Percentiles rank a stretch among this genome's conserved stretches.
Evolutionary conservation across 2,888 invertebrate species (phyloP).

Genomic region (Apamea sordens): DNA sequence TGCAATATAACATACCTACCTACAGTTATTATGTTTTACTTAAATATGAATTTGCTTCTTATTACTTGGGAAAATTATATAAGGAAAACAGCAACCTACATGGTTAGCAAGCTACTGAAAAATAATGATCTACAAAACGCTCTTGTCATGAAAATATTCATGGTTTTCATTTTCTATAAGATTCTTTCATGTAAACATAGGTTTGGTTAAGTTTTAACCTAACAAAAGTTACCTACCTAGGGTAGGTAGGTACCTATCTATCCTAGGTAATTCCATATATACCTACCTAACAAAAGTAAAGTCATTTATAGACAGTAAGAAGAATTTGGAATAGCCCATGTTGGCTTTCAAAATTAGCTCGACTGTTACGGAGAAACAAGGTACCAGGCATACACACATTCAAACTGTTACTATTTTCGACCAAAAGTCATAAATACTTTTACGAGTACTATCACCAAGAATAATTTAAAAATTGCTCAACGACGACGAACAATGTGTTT

Average conservation of each 20-base stretch:
- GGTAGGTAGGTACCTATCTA: background rate
- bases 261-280: too few relatives aligned
- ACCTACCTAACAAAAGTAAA: background rate
- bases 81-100: background rate
- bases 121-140: slow-evolving; percentile 2
- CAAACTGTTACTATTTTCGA: background rate
- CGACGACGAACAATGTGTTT: slow-evolving; percentile 38
- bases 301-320: background rate
- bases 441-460: slow-evolving; percentile 3
- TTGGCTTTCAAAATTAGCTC: background rate
- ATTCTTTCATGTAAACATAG: background rate
- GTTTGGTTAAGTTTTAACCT: background rate
- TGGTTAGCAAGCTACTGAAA: background rate
- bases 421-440: background rate
- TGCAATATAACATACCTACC: too few relatives aligned
- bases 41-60: background rate
- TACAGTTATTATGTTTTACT: background rate
- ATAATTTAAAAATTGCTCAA: slow-evolving; percentile 6
- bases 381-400: background rate
- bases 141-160: slow-evolving; percentile 6
- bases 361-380: too few relatives aligned
- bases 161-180: background rate
- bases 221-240: background rate
- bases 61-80: background rate
- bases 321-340: background rate